phyloP scores from a whole-genome alignment of 2,797 vertebrate species.

The Typhlichthys eigenmanni region DNA sequence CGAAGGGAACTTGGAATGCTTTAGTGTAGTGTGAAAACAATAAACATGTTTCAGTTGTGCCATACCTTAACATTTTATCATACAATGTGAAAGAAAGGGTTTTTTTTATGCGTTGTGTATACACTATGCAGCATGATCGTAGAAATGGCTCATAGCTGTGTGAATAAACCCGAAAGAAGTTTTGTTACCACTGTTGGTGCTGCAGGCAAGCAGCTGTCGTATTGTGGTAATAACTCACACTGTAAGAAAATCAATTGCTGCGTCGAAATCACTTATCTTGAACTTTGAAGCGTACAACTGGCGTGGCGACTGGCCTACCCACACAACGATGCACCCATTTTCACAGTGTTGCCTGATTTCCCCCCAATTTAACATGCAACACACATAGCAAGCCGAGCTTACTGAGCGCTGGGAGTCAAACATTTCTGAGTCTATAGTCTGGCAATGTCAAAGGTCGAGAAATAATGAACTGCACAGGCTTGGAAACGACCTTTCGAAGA shows the following conservation, averaged over 20 bases:
- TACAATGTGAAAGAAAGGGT: no score
- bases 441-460: conserved; percentile 90
- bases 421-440: conserved; percentile 83
- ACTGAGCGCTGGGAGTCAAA: conserved; percentile 65
- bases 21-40: no score
- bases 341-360: conserved; percentile 22
- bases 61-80: no score
- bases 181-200: conserved; percentile 10
- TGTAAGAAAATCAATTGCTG: conserved; percentile 12
- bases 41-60: no score
- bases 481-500: conserved; percentile 76
- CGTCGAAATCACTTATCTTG: conserved; percentile 82
- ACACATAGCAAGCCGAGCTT: conserved; percentile 59
- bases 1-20: no score
- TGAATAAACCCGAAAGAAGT: no score
- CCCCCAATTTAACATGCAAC: conserved; percentile 76
- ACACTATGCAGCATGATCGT: no score
- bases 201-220: conserved; percentile 37
- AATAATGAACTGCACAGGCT: conserved; percentile 95
- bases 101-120: no score
- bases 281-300: conserved; percentile 73
- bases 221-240: conserved; percentile 35
- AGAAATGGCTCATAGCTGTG: no score
- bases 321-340: conserved; percentile 11
- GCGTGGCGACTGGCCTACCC: neutral